A percentile compares a stretch with the other conserved stretches of the same genome.
Conservation (phyloP, 2,797 vertebrate genomes). For the Molossus molossus region DNA sequence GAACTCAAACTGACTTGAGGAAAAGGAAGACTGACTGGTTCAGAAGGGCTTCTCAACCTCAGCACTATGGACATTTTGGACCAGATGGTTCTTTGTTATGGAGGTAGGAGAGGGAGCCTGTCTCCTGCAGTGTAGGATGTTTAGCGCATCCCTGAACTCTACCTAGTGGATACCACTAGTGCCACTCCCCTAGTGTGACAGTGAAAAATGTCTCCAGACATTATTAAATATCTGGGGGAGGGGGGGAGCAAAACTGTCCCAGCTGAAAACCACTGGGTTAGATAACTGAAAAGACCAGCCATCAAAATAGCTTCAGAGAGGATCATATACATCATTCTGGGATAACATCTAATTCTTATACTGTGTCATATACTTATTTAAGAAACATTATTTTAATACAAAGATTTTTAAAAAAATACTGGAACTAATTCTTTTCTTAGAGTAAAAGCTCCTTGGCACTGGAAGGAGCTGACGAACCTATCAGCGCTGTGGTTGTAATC, state of each 20-base stretch:
- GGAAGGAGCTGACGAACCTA: neutral
- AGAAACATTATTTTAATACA: slow-evolving; percentile 39
- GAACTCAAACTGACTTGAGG: neutral
- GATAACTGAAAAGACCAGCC: neutral
- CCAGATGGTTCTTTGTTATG: neutral
- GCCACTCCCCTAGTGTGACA: neutral
- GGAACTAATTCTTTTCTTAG: slow-evolving; percentile 18
- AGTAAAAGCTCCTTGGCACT: slow-evolving; percentile 7
- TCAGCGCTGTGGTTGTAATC: neutral
- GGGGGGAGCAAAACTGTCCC: neutral
- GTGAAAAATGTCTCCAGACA: neutral
- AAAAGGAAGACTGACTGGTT: neutral
- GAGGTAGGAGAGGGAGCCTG: too few relatives aligned
- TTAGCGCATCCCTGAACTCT: neutral
- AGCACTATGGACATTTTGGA: neutral
- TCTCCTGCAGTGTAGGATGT: neutral
- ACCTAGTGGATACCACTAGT: neutral
- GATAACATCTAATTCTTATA: neutral
- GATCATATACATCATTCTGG: neutral
- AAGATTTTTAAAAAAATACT: slow-evolving; percentile 43
- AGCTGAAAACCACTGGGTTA: neutral
- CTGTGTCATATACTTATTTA: neutral
- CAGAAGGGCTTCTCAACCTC: neutral
- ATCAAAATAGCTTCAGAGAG: neutral
- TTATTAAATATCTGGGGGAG: neutral